Evolutionary conservation across 1,140 invertebrate genomes (phyloP).

Genomic region (Drosophila oshimai): DNA sequence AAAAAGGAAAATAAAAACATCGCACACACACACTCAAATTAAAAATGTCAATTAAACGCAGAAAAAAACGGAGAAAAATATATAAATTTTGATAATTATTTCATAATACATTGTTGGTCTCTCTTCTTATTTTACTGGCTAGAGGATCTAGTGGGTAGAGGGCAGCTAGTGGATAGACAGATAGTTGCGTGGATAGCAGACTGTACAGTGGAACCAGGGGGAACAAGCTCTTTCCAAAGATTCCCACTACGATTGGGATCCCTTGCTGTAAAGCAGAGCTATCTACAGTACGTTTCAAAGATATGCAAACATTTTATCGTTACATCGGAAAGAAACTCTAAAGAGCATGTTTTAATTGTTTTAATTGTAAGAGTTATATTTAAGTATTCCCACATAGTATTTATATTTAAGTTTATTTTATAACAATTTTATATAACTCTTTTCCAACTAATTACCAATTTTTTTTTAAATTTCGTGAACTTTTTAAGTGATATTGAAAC

Average conservation of each 20-base stretch:
- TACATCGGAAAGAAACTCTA: too few species aligned
- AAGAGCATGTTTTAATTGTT: too few species aligned
- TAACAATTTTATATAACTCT: too few species aligned
- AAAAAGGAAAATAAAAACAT: conserved; percentile 73
- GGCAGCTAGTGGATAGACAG: not conserved
- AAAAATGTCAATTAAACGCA: conserved; percentile 24
- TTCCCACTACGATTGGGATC: too few species aligned
- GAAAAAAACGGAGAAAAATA: conserved; percentile 1
- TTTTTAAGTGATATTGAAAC: too few species aligned
- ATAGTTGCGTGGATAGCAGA: not conserved
- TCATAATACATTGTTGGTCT: not conserved
- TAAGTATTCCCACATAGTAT: too few species aligned
- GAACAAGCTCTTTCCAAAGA: conserved; percentile 5
- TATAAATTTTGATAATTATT: conserved; percentile 5
- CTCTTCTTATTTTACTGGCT: not conserved
- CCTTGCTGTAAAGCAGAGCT: too few species aligned
- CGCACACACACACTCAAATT: conserved; percentile 54
- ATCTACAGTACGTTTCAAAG: too few species aligned
- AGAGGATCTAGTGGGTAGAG: not conserved
- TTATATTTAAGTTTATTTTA: not conserved
- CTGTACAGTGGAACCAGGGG: not conserved
- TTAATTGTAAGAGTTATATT: too few species aligned
- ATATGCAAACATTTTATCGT: too few species aligned
- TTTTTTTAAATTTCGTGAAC: too few species aligned
- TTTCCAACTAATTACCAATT: not conserved